Percentiles rank a stretch among this genome's conserved stretches.
Evolutionary conservation across 2,113 vertebrate species (phyloP).

Genomic region (Antechinus flavipes): DNA sequence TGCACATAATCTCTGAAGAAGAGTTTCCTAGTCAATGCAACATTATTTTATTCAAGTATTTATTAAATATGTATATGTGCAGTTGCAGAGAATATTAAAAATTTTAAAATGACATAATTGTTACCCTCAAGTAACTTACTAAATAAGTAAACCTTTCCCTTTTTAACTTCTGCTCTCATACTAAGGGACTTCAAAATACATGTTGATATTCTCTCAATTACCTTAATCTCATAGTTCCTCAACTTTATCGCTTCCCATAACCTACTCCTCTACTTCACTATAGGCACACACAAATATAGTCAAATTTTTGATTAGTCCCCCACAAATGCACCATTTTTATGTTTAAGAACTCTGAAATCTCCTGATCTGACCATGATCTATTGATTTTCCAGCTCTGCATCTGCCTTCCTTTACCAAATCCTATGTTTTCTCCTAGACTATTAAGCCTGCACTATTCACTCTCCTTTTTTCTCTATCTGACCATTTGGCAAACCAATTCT

Average conservation of each 20-base stretch:
- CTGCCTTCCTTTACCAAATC: neutral
- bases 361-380: neutral
- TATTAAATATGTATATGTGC: neutral
- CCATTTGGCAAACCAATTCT: neutral
- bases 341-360: neutral
- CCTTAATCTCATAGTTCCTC: neutral
- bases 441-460: neutral
- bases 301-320: neutral
- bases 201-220: neutral
- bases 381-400: neutral
- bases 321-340: neutral
- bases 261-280: neutral
- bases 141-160: neutral
- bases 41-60: neutral
- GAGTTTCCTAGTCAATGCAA: neutral
- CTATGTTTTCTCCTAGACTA: neutral
- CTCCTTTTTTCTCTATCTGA: neutral
- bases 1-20: neutral
- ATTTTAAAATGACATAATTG: neutral
- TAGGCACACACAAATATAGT: neutral
- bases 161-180: neutral
- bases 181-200: neutral
- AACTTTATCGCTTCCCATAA: neutral
- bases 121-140: neutral
- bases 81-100: neutral